Percentiles rank a stretch among this genome's conserved stretches.
These are phyloP conservation scores for Nannoperca obscura DNA, from an alignment of 2,797 vertebrate species.

Conservation along the genomic window DNA sequence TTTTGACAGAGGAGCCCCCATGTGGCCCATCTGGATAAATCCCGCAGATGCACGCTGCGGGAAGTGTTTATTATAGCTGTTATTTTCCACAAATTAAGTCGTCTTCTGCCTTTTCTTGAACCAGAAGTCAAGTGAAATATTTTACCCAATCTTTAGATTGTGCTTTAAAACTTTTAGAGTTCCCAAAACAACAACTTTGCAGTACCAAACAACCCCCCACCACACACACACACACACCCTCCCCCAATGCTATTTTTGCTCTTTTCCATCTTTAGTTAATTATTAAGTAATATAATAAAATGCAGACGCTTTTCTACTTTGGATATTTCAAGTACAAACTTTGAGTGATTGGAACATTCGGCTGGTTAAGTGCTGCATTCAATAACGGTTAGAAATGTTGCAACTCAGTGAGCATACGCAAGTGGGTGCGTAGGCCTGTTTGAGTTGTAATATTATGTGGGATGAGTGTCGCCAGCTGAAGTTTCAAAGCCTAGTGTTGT, in stretches of 20 bases:
- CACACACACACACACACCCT: too few relatives aligned
- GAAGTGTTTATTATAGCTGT: background rate
- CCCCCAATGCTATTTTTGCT: background rate
- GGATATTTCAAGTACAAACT: background rate
- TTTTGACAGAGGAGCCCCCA: background rate
- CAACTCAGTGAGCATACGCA: background rate
- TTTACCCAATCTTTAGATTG: background rate
- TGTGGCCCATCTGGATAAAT: background rate
- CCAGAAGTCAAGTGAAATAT: background rate
- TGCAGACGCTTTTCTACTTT: background rate
- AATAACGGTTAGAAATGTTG: background rate
- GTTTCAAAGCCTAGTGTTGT: background rate
- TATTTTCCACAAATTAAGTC: background rate
- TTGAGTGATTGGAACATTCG: conserved; percentile 33
- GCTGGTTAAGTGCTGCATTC: conserved; percentile 51
- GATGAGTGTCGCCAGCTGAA: background rate
- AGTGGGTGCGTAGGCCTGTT: background rate
- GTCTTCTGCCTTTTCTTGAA: background rate
- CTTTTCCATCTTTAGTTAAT: background rate
- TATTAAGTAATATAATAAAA: background rate
- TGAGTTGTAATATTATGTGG: background rate
- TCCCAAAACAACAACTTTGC: background rate
- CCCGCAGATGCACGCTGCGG: background rate
- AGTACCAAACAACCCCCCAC: too few relatives aligned
- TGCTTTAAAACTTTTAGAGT: background rate